Percentiles rank a stretch among this genome's conserved stretches.
phyloP scores from a whole-genome alignment of 1,140 invertebrate genomes.

The Drosophila busckii region DNA sequence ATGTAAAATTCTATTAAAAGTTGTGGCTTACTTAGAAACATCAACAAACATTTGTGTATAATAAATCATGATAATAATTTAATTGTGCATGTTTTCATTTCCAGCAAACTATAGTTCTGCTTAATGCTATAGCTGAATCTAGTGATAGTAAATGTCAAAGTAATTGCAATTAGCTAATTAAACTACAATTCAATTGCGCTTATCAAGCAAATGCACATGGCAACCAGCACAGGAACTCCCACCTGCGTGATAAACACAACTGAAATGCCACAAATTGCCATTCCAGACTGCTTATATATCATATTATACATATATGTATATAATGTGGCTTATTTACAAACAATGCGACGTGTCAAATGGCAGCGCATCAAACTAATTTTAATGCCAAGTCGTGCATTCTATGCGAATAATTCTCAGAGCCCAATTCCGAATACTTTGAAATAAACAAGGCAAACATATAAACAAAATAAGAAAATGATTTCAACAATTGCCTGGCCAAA shows the following conservation, averaged over 20 bases:
- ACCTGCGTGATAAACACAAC: slow-evolving; percentile 32
- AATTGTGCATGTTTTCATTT: background rate
- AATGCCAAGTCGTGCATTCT: slow-evolving; percentile 6
- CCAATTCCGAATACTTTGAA: slow-evolving; percentile 28
- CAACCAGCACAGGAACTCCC: background rate
- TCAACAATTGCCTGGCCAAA: slow-evolving; percentile 14
- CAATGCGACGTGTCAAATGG: slow-evolving; percentile 17
- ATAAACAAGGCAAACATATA: slow-evolving; percentile 44
- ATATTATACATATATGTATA: background rate
- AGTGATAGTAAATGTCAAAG: background rate
- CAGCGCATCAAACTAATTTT: background rate
- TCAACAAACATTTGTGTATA: no score
- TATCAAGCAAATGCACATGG: slow-evolving; percentile 16
- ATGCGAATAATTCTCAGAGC: background rate
- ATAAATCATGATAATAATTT: no score
- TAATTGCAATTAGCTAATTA: slow-evolving; percentile 54
- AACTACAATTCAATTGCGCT: slow-evolving; percentile 49
- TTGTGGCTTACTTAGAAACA: no score
- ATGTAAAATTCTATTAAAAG: no score
- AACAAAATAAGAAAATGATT: slow-evolving; percentile 8
- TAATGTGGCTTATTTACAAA: slow-evolving; percentile 8
- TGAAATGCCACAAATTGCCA: slow-evolving; percentile 1
- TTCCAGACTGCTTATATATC: background rate
- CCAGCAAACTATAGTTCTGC: background rate
- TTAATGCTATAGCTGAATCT: background rate